Evolutionary conservation across 2,888 invertebrate species (phyloP), one percentile per base, ranked within the genome.

Genomic region (Tenthredo amoena): DNA sequence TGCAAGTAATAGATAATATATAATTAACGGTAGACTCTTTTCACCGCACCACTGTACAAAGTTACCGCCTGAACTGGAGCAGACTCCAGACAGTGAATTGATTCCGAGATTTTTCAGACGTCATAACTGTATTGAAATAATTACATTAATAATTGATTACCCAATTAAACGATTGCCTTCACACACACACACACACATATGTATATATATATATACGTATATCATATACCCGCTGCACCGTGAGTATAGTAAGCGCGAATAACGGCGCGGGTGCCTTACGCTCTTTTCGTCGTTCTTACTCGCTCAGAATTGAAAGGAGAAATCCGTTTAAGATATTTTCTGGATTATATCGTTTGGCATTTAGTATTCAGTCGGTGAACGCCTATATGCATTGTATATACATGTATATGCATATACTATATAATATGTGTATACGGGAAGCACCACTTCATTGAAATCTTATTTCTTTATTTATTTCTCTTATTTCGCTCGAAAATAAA

Each of bases 381-480:
- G n/a, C 34, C 71, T 37, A 37, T 37, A 12, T 12, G 10, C 21
- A 72, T 21, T 26, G 26, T 26, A 40, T 40, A 72, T 71, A 40
- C 18, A 40, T 40, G 3, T 18, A 21, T 2, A 43, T 43, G 7
- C 43, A 2, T 37, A 74, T 74, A 7, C 5, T 26, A 26, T 26
- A 26, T 26, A 26, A 47, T 26, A 31, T 31, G 31, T 50, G 31
- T 37, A 31, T 31, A 47, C 21, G 55, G 50, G 77, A 77, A 77
- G 77, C 77, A 55, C 50, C 55, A 31, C 77, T 77, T 77, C 77
- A 77, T 77, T 77, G 50, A 77, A 77, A 50, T 77, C 77, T 77
- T 47, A 40, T 43, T 43, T 47, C 76, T 34, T 26, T 34, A 6
- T 68, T 68, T 68, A 18, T 18, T 68, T 68, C 68, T 68, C 34